phyloP scores from a whole-genome alignment of 1,140 invertebrate species.

The Brachionus koreanus region DNA sequence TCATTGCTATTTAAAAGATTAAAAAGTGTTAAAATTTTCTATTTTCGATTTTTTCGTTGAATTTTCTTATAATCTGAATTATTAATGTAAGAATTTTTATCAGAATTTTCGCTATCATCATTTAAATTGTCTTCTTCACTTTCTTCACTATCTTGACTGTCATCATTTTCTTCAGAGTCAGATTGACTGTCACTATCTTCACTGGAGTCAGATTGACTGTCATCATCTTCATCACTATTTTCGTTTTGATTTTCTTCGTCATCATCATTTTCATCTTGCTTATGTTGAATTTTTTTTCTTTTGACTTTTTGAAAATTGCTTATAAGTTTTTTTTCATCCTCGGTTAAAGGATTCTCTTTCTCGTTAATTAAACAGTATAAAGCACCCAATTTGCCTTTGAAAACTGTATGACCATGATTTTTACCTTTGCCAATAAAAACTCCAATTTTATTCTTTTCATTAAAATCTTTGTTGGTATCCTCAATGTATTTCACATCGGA shows the following conservation, averaged over 20 bases:
- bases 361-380: not conserved
- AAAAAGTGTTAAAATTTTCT: not conserved
- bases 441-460: not conserved
- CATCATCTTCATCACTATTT: not conserved
- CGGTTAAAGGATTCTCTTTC: not conserved
- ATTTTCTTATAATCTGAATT: not conserved
- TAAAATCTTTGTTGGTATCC: not conserved
- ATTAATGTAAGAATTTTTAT: not conserved
- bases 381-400: not conserved
- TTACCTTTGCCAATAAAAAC: not conserved
- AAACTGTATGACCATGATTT: not conserved
- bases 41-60: not conserved
- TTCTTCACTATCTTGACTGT: not conserved
- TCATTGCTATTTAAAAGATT: too few relatives aligned
- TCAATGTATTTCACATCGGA: not conserved
- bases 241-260: not conserved
- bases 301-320: not conserved
- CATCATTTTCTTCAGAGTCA: not conserved
- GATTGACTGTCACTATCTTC: not conserved
- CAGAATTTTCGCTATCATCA: not conserved
- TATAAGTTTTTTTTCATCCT: not conserved
- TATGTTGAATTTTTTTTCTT: not conserved
- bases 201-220: not conserved
- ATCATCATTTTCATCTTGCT: not conserved
- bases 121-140: not conserved